These are phyloP conservation scores for Aramus guarauna DNA, from an alignment of 2,113 vertebrate genomes.

Conservation along the genomic window DNA sequence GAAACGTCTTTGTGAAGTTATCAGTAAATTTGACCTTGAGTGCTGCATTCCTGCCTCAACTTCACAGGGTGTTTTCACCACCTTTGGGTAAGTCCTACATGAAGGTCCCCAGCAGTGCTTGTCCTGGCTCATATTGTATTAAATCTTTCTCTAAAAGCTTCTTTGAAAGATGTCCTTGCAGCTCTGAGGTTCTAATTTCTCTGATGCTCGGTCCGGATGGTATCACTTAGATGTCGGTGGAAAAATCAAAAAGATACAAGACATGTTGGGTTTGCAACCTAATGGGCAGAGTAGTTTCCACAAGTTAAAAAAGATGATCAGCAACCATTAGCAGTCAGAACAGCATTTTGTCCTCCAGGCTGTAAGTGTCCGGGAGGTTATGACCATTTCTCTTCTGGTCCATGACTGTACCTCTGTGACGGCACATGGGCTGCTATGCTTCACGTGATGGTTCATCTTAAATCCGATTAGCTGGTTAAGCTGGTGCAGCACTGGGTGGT, in stretches of 20 bases:
- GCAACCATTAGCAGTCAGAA: background rate
- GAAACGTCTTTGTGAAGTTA: background rate
- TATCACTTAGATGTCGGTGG: background rate
- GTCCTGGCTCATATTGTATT: background rate
- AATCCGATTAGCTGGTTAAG: background rate
- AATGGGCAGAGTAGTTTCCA: background rate
- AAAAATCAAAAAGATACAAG: background rate
- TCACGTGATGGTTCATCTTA: background rate
- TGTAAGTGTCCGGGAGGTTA: background rate
- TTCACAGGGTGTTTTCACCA: background rate
- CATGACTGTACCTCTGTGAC: accelerated
- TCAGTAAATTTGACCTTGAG: background rate
- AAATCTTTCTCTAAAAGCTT: background rate
- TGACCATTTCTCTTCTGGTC: background rate
- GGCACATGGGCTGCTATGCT: background rate
- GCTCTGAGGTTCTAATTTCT: background rate
- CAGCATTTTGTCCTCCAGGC: background rate
- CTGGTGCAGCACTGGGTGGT: background rate
- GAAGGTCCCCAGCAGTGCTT: background rate
- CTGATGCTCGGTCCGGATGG: background rate
- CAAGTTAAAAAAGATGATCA: background rate
- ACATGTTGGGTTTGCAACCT: background rate
- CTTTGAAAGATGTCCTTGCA: background rate
- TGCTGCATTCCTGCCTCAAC: background rate
- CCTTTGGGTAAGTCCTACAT: background rate